Evolutionary conservation across 2,113 vertebrate genomes (phyloP).

Genomic region (Silurus glanis): DNA sequence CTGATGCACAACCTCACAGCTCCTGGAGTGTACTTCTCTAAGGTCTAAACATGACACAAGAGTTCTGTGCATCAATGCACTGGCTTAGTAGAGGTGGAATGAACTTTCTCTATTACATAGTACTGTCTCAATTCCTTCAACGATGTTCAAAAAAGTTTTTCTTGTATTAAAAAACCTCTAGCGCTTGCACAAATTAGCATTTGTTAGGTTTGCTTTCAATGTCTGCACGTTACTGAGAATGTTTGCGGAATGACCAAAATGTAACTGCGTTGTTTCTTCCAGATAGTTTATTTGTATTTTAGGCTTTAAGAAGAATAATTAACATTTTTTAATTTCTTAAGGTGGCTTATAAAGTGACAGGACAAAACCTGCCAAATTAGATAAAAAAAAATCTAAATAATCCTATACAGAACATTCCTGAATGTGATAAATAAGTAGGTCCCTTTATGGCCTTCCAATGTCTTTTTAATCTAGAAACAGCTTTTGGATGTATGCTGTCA

Average conservation of each 20-base stretch:
- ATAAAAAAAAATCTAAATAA: no score
- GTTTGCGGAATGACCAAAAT: background rate
- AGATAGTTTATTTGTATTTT: no score
- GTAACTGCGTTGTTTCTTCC: background rate
- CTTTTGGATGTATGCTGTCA: background rate
- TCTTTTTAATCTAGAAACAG: background rate
- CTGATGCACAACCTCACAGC: background rate
- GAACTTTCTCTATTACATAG: background rate
- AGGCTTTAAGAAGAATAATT: no score
- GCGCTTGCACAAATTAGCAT: background rate
- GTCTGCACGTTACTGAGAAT: background rate
- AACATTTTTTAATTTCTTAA: background rate
- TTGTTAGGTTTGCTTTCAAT: background rate
- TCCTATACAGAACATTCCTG: background rate
- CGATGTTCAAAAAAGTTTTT: background rate
- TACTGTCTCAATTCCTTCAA: background rate
- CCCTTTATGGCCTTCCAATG: background rate
- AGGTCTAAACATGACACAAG: constrained; percentile 3
- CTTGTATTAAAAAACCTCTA: background rate
- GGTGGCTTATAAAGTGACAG: background rate
- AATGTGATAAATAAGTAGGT: background rate
- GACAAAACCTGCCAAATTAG: background rate
- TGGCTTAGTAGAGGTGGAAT: background rate
- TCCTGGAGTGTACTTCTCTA: background rate
- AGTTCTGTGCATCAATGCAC: background rate